phyloP scores from a whole-genome alignment of 2,888 invertebrate species.

The Trachelus troglodyta region DNA sequence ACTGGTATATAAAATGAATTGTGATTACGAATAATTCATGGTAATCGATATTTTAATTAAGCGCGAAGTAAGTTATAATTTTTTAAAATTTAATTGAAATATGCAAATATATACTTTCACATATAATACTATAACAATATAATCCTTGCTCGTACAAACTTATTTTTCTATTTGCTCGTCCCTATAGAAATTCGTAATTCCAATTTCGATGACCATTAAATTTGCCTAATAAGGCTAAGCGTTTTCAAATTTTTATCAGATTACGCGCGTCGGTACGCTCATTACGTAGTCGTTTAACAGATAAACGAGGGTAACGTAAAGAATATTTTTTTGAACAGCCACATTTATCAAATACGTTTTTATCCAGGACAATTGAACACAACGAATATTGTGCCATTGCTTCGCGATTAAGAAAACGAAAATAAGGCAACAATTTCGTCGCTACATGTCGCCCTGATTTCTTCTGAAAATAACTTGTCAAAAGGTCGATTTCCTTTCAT shows the following conservation, averaged over 20 bases:
- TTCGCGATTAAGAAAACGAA: neutral
- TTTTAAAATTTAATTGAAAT: too few relatives aligned
- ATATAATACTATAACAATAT: too few relatives aligned
- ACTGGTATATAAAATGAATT: too few relatives aligned
- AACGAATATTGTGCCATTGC: neutral
- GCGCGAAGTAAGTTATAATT: too few relatives aligned
- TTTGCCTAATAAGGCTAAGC: too few relatives aligned
- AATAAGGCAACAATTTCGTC: neutral
- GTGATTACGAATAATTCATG: too few relatives aligned
- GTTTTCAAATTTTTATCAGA: neutral
- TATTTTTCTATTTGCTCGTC: too few relatives aligned
- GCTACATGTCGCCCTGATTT: neutral
- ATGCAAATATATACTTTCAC: too few relatives aligned
- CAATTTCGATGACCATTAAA: too few relatives aligned
- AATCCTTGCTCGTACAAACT: too few relatives aligned
- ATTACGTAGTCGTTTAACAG: neutral
- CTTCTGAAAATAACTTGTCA: neutral
- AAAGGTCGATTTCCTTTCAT: neutral
- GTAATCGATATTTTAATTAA: too few relatives aligned
- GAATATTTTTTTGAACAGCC: neutral
- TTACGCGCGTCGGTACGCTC: neutral
- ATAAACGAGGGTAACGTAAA: neutral
- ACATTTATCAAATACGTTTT: neutral
- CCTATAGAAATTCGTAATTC: too few relatives aligned
- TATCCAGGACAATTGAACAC: neutral